A percentile compares a stretch with the other conserved stretches of the same genome.
These are phyloP conservation scores for western clawed frog (Xenopus tropicalis) DNA, from an alignment of 2,113 vertebrate genomes.

Conservation along the genomic window UCB_Xtro_10.0 CM004444.2:131427001-131427500, in stretches of 20 bases:
- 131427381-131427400: too few relatives aligned
- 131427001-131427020: not conserved
- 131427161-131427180: conserved; percentile 19
- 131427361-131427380: too few relatives aligned
- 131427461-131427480: too few relatives aligned
- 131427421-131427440: too few relatives aligned
- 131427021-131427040: too few relatives aligned
- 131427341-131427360: too few relatives aligned
- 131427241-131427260: not conserved
- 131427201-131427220: conserved; percentile 15
- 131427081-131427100: not conserved
- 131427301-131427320: conserved; percentile 7
- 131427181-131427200: conserved; percentile 26
- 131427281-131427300: conserved; percentile 6
- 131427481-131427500: too few relatives aligned
- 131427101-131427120: not conserved
- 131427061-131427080: not conserved
- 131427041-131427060: not conserved
- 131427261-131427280: not conserved
- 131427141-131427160: conserved; percentile 8
- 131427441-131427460: too few relatives aligned
- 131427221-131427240: conserved; percentile 1
- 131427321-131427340: not conserved
- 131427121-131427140: not conserved
- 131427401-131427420: too few relatives aligned